These are phyloP conservation scores for Eledone cirrhosa DNA, from an alignment of 2,888 invertebrate species.

Conservation along the genomic window DNA sequence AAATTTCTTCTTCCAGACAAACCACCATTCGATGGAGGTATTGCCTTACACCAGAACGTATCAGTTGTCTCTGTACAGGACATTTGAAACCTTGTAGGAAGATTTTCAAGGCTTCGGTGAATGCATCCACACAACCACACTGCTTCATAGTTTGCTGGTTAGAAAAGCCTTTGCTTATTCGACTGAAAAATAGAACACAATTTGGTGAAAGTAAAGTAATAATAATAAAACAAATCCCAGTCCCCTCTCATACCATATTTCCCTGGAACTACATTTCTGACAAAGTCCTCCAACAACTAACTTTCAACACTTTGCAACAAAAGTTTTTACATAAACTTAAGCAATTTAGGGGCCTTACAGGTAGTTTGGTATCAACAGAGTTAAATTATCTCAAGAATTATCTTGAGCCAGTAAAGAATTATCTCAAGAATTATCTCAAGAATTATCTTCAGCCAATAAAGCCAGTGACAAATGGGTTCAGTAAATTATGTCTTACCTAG, in stretches of 20 bases:
- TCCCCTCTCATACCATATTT: neutral
- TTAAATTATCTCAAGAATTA: no score
- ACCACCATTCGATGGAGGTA: constrained; percentile 72
- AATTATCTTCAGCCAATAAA: no score
- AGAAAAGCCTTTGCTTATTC: constrained; percentile 72
- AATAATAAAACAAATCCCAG: neutral
- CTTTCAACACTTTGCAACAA: neutral
- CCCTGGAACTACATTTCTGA: neutral
- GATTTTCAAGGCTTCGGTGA: constrained; percentile 69
- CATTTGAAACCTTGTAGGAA: constrained; percentile 69
- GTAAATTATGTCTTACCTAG: constrained; percentile 66
- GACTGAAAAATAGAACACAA: constrained; percentile 60
- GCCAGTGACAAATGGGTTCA: no score
- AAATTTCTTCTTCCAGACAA: constrained; percentile 71
- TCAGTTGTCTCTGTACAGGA: constrained; percentile 56
- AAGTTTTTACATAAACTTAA: no score
- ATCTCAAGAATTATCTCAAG: no score
- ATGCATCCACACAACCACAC: constrained; percentile 69
- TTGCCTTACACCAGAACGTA: constrained; percentile 70
- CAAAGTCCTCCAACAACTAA: neutral
- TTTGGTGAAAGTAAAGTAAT: neutral
- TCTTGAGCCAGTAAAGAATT: no score
- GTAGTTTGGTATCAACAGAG: no score
- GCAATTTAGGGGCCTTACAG: no score
- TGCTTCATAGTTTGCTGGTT: constrained; percentile 70